Conservation (phyloP, 2,888 invertebrate species). For the Phaedon cochleariae region DNA sequence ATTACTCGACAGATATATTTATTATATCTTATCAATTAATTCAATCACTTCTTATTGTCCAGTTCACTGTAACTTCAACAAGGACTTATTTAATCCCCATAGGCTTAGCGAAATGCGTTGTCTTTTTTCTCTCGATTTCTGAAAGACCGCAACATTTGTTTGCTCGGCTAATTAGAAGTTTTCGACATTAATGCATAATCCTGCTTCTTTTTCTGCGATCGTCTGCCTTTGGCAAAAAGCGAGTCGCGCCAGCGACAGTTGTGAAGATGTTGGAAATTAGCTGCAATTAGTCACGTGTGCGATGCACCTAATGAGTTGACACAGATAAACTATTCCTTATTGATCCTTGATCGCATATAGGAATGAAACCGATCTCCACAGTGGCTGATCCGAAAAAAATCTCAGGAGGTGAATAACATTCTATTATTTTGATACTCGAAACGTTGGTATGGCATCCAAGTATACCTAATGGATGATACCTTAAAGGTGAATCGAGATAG, state of each 20-base stretch:
- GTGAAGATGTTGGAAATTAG: constrained; percentile 47
- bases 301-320: constrained; percentile 55
- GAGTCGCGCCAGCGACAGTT: constrained; percentile 29
- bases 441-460: too few relatives aligned
- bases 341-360: constrained; percentile 51
- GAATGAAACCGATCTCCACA: constrained; percentile 37
- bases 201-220: constrained; percentile 30
- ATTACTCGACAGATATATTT: too few relatives aligned
- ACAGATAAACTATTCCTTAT: constrained; percentile 56
- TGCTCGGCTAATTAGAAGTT: constrained; percentile 38
- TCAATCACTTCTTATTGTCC: too few relatives aligned
- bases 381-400: not conserved
- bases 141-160: constrained; percentile 28
- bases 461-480: too few relatives aligned
- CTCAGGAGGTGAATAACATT: not conserved
- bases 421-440: too few relatives aligned
- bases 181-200: constrained; percentile 39
- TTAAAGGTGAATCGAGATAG: too few relatives aligned
- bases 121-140: constrained; percentile 5
- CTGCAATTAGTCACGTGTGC: constrained; percentile 54
- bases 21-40: too few relatives aligned
- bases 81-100: not conserved
- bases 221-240: constrained; percentile 23
- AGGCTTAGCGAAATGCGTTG: not conserved
- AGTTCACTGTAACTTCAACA: not conserved